Evolutionary conservation across 2,113 vertebrate genomes (phyloP), one percentile per base, ranked within the genome.

Genomic region (Arizona elegans): DNA sequence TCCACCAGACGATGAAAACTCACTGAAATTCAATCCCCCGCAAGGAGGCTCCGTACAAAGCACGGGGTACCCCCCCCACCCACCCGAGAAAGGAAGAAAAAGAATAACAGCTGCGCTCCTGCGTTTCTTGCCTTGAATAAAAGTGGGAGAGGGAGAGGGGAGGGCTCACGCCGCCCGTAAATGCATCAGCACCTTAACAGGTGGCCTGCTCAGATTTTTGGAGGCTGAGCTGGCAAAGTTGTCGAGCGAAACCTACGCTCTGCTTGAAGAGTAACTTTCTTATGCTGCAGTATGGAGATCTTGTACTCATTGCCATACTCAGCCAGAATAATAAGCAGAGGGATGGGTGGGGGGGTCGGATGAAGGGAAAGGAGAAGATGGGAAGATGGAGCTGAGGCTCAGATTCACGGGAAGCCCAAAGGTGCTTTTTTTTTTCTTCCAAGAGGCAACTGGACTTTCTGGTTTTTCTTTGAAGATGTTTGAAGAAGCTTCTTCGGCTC

Each of bases 291-390:
- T 70, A 90, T 26, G 81, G 65, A 38, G 75, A 90, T 86, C 91
- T 86, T 94, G 50, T 87, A 50, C 87, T 33, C 88, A 94, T 94
- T 90, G 94, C 93, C 92, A 10, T 43, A 92, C 94, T 96, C 38
- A 92, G 92, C 89, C 1, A 0, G 96, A 96, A 96, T 97, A 95
- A 93, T 93, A 97, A 97, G 53, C 93, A 96, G 95, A 1, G 19
- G 88, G 21, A 0, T 47, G 43, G 43, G 43, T 47, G 3, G 43
- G 43, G 43, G 43, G 4, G 4, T 47, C 10, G 47, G 29, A 54
- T 54, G 88, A 58, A 56, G 53, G 54, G 92, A 90, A 55, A 43
- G 50, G 54, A 26, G 50, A 19, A 23, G 62, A 53, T 5, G 9
- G 55, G 55, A 38, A 50, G 26, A 17, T 21, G n/a, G 62, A 47